Base-by-base conservation (phyloP, 2,888 invertebrate species). In the Alentia gelatinosa region DNA sequence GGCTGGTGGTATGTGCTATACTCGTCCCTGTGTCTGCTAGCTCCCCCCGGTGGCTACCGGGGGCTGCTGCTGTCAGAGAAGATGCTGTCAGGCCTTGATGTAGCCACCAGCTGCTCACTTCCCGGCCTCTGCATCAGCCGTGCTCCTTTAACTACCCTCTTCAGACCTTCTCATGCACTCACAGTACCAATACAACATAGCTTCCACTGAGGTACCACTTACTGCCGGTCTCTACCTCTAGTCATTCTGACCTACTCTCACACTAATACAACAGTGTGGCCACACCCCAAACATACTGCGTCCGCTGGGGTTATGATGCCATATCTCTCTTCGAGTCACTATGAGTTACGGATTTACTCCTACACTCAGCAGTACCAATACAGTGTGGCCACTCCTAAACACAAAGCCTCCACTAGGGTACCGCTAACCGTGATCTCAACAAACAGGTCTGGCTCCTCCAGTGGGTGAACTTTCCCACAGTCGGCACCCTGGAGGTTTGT, bases 81-180 rank as follows among this genome's bases (percentile, higher is more conserved):
- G 4, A 30, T 37, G 26, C 42, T 83, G 83, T 83, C 83, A 39
- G 83, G 37, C n/a, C 1, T 23, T 12, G 86, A 30, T 86, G 47
- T 47, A 15, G 30, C 86, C 86, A 86, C 86, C 86, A 86, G 86
- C 86, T 86, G 86, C 86, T 30, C 7, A 23, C 79, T 15, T 15
- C 0, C 1, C 39, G 4, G 1, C 33, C 74, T n/a, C 56, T 19
- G 9, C 7, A 7, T 56, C 56, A 74, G 74, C 39, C 19, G 39
- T 15, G 23, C 79, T 79, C 7, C 39, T 79, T 68, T 30, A 30
- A 68, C 33, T 12, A 0, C 30, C 5, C 30, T 30, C 33, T 68
- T 26, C 33, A 30, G 26, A 26, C 68, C 0, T n/a, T n/a, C n/a
- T n/a, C n/a, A n/a, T n/a, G n/a, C n/a, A n/a, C n/a, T n/a, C n/a